These are phyloP conservation scores for Karalla daura DNA, from an alignment of 2,797 vertebrate genomes.

Conservation along the genomic window DNA sequence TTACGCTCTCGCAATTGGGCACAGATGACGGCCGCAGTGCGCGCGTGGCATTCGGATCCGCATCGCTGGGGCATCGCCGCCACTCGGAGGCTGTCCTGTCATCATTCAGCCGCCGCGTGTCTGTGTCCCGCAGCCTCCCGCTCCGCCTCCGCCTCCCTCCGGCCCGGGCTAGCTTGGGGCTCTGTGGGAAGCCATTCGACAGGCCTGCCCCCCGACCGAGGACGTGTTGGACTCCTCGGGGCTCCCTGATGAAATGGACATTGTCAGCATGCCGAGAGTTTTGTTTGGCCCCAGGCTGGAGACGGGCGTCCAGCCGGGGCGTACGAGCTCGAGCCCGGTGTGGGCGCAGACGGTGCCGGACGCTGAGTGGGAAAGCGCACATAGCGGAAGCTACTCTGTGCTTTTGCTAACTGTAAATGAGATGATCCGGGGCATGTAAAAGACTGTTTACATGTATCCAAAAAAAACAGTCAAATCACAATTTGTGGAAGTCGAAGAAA, in stretches of 20 bases:
- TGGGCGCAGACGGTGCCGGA: conserved; percentile 19
- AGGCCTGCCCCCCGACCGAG: conserved; percentile 89
- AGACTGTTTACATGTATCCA: not conserved
- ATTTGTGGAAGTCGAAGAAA: no score
- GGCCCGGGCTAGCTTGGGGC: conserved; percentile 77
- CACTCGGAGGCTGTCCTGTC: conserved; percentile 72
- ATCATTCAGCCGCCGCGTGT: conserved; percentile 64
- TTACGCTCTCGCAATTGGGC: conserved; percentile 76
- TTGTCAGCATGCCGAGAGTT: conserved; percentile 89
- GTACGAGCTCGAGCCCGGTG: conserved; percentile 9
- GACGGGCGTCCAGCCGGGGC: conserved; percentile 54
- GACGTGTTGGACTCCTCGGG: conserved; percentile 89
- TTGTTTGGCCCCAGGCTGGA: conserved; percentile 79
- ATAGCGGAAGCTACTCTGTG: not conserved
- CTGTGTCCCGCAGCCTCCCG: conserved; percentile 69
- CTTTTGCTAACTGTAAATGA: not conserved
- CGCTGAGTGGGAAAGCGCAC: not conserved
- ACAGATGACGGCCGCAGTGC: conserved; percentile 40
- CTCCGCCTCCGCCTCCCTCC: conserved; percentile 78
- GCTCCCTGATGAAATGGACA: conserved; percentile 87
- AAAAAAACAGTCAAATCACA: no score
- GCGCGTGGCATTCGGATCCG: conserved; percentile 68
- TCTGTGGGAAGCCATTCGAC: conserved; percentile 92
- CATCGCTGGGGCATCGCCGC: conserved; percentile 76
- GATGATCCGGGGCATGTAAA: not conserved